Evolutionary conservation across 2,113 vertebrate genomes (phyloP).

Genomic region (Eubucco bourcierii): DNA sequence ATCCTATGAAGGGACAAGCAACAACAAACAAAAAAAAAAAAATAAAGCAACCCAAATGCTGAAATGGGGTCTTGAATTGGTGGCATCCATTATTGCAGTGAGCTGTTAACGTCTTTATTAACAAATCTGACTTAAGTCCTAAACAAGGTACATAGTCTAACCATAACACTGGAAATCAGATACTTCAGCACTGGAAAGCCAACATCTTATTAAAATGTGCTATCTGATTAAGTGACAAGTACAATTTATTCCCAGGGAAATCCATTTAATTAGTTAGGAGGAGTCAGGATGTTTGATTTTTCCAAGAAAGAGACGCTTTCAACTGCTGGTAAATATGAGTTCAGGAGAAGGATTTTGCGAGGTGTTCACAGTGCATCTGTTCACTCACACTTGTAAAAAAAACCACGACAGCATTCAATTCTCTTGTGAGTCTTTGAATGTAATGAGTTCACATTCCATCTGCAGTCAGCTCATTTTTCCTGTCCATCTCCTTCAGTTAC

Average conservation of each 20-base stretch:
- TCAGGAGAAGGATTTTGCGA: not conserved
- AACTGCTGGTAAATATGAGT: not conserved
- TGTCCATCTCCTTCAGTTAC: not conserved
- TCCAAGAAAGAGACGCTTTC: not conserved
- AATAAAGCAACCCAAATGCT: not conserved
- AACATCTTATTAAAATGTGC: not conserved
- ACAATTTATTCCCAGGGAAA: slow-evolving; percentile 12
- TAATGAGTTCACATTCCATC: slow-evolving; percentile 1
- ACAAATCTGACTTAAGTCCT: not conserved
- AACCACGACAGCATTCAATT: not conserved
- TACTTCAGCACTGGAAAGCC: not conserved
- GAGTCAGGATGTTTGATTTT: slow-evolving; percentile 21
- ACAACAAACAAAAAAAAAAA: not conserved
- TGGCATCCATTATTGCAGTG: not conserved
- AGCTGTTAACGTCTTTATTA: not conserved
- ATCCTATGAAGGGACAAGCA: not conserved
- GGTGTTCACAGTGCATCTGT: not conserved
- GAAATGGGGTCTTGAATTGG: not conserved
- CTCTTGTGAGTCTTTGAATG: not conserved
- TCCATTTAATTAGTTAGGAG: slow-evolving; percentile 25
- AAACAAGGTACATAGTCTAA: not conserved
- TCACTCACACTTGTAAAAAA: not conserved
- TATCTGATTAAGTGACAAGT: slow-evolving; percentile 24
- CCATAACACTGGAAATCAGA: not conserved
- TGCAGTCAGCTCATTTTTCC: not conserved